Evolutionary conservation across 2,113 vertebrate genomes (phyloP), one percentile per base, ranked within the genome.

Genomic region (Mobula hypostoma): DNA sequence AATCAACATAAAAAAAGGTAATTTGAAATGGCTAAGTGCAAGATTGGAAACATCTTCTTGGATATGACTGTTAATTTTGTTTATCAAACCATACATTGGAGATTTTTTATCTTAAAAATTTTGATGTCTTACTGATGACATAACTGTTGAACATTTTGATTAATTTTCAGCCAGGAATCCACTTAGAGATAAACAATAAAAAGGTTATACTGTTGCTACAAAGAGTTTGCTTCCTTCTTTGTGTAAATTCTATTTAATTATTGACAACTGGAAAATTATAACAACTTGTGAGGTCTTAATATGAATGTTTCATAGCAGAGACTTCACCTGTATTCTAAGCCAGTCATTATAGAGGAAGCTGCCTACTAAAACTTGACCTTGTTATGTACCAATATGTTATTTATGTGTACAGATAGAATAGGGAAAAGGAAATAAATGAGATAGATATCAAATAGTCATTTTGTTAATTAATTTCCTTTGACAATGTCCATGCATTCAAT

Each of bases 281-380:
- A 21, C 61, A 66, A 66, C 85, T 90, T 66, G 85, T 90, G 85
- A 66, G 29, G 56, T 63, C 83, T 88, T 70, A 14, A 15, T 11
- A 88, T n/a, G 27, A n/a, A 58, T 88, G 66, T 88, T 90, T 90
- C 29, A 68, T 63, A 66, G 58, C 32, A 66, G 66, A 90, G 85
- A 90, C 19, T 90, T 32, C 61, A 90, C 61, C 85, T 90, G 85
- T 90, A 66, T 66, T 90, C 29, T 63, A 32, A 90, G n/a, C 32
- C 85, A 90, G 85, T 90, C 61, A 66, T 27, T 32, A 68, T n/a
- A 68, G 32, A n/a, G 29, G 4, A 29, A 66, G 29, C 58, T 66
- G 85, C 29, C 27, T 66, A 61, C 29, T 88, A 88, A 32, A 66
- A 66, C n/a, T 66, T 88, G n/a, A 88, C 61, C 63, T 32, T 17